A percentile compares a stretch with the other conserved stretches of the same genome.
Evolutionary conservation across 2,113 vertebrate species (phyloP).

Genomic region (Falco punctatus): DNA sequence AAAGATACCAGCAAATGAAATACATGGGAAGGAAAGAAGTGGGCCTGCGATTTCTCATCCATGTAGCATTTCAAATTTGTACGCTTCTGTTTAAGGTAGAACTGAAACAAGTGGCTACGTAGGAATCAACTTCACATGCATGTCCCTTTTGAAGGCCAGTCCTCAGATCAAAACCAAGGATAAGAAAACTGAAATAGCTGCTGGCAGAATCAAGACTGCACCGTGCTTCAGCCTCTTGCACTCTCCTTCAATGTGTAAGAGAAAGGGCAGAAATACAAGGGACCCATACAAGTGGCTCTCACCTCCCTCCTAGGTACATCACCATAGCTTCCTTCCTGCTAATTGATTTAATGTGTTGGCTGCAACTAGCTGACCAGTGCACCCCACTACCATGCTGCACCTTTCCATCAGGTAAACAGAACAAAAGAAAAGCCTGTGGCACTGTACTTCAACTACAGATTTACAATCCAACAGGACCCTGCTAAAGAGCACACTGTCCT

Average conservation of each 20-base stretch:
- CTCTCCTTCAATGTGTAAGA: neutral
- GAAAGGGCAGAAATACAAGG: neutral
- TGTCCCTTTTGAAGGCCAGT: neutral
- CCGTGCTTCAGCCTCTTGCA: neutral
- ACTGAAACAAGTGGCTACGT: neutral
- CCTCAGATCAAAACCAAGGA: neutral
- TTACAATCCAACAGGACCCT: neutral
- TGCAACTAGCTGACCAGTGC: neutral
- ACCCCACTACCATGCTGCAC: neutral
- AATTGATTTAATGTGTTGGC: neutral
- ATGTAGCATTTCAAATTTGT: neutral
- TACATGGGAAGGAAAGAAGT: neutral
- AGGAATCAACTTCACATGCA: neutral
- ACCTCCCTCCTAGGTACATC: neutral
- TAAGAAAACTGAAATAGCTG: neutral
- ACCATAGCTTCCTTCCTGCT: neutral
- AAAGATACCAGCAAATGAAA: constrained; percentile 27
- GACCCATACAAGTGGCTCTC: neutral
- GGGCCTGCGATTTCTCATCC: neutral
- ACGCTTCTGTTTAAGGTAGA: constrained; percentile 23
- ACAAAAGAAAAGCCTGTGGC: neutral
- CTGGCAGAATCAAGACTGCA: neutral
- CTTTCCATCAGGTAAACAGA: neutral
- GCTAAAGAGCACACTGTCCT: neutral
- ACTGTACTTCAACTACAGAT: neutral